Conservation (phyloP, 1,140 invertebrate species). For the Leptonema lineaticorne region DNA sequence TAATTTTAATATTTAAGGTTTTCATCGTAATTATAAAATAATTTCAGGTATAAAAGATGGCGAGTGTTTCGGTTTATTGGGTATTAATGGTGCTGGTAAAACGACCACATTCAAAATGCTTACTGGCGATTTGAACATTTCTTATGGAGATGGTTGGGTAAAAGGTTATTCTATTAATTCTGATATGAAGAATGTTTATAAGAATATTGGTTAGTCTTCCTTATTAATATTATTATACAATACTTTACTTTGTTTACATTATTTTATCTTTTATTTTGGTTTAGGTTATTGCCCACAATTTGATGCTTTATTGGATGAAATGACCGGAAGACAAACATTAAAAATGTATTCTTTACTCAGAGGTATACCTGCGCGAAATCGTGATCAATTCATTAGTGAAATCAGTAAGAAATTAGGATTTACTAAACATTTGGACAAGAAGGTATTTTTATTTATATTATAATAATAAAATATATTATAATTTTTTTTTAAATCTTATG, state of each 20-base stretch:
- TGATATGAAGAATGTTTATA: conserved; percentile 59
- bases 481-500: conserved; percentile 54
- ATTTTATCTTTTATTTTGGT: conserved; percentile 10
- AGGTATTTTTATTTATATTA: conserved; percentile 43
- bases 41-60: conserved; percentile 48
- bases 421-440: conserved; percentile 56
- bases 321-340: conserved; percentile 75
- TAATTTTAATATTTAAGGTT: neutral
- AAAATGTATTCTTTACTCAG: conserved; percentile 67
- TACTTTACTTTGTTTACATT: neutral
- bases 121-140: conserved; percentile 75
- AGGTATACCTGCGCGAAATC: conserved; percentile 56
- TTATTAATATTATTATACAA: neutral
- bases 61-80: conserved; percentile 88
- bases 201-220: conserved; percentile 57
- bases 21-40: neutral
- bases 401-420: conserved; percentile 55
- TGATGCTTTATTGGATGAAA: conserved; percentile 71
- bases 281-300: conserved; percentile 74
- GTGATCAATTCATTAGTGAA: conserved; percentile 38
- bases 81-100: conserved; percentile 83
- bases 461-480: neutral
- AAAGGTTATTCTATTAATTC: conserved; percentile 57
- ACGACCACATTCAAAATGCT: conserved; percentile 89
- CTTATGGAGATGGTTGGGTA: conserved; percentile 56